These are phyloP conservation scores for Phyto melanocephala DNA, from an alignment of 2,888 invertebrate genomes.

Conservation along the genomic window DNA sequence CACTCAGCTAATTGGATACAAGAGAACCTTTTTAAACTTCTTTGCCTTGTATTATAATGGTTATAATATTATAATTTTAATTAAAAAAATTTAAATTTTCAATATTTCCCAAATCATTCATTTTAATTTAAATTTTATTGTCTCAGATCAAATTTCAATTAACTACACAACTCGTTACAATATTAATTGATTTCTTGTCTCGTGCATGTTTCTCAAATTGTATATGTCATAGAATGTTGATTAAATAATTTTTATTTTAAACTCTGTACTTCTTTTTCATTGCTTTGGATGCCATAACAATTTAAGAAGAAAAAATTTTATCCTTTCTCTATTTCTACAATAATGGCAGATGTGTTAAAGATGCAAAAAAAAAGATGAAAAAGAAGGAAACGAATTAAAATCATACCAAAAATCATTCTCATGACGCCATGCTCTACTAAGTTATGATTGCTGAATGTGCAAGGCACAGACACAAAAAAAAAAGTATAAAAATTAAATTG, in stretches of 20 bases:
- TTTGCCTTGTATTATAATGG: too few species aligned
- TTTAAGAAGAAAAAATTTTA: neutral
- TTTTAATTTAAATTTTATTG: too few species aligned
- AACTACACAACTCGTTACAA: too few species aligned
- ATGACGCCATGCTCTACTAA: constrained; percentile 37
- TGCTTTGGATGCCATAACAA: neutral
- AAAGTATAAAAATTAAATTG: constrained; percentile 48
- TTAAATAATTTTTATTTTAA: constrained; percentile 23
- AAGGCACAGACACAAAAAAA: constrained; percentile 1
- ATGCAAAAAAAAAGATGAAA: neutral
- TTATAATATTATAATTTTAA: too few species aligned
- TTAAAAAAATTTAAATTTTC: too few species aligned
- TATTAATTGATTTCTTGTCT: too few species aligned
- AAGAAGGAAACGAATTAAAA: constrained; percentile 21
- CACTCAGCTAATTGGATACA: too few species aligned
- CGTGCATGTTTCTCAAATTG: neutral
- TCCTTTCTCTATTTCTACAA: neutral
- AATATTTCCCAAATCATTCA: too few species aligned
- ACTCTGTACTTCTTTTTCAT: neutral
- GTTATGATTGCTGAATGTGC: constrained; percentile 53
- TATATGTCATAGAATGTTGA: constrained; percentile 31
- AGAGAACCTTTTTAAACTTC: too few species aligned
- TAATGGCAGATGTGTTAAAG: constrained; percentile 10
- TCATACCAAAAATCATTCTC: constrained; percentile 11
- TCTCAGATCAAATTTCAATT: too few species aligned